These are phyloP conservation scores for Catocala nupta DNA, from an alignment of 2,888 invertebrate species.

Conservation along the genomic window DNA sequence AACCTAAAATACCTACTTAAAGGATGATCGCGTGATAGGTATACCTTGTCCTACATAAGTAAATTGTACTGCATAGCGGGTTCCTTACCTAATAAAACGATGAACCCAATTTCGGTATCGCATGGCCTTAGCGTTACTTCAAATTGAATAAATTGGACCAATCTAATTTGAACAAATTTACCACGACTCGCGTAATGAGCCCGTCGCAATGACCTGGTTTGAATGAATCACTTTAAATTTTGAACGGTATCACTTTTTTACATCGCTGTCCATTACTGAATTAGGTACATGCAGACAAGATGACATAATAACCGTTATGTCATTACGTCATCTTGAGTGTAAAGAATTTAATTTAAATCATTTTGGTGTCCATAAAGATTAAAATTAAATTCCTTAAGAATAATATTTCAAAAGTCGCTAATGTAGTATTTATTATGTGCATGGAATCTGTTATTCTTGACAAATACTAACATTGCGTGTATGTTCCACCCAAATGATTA, in stretches of 20 bases:
- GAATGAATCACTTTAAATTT: constrained; percentile 21
- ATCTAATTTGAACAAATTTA: constrained; percentile 39
- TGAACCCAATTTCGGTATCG: constrained; percentile 17
- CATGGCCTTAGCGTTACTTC: constrained; percentile 13
- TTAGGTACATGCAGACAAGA: not conserved
- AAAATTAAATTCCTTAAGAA: too few relatives aligned
- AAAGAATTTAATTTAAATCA: too few relatives aligned
- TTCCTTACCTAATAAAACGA: not conserved
- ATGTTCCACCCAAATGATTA: constrained; percentile 83
- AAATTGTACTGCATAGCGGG: not conserved
- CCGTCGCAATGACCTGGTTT: constrained; percentile 15
- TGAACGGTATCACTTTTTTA: not conserved
- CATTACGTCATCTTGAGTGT: too few relatives aligned
- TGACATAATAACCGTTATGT: too few relatives aligned
- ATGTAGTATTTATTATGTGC: too few relatives aligned
- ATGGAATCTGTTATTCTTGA: not conserved
- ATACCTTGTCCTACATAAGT: too few relatives aligned
- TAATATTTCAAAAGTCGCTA: too few relatives aligned
- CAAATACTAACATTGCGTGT: constrained; percentile 78
- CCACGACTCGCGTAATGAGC: constrained; percentile 14
- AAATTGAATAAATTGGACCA: constrained; percentile 33
- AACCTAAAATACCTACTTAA: too few relatives aligned
- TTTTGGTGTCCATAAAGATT: too few relatives aligned
- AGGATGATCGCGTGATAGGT: too few relatives aligned
- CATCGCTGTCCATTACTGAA: too few relatives aligned